These are phyloP conservation scores for Petrolisthes manimaculis DNA, from an alignment of 2,888 invertebrate species.

Conservation along the genomic window DNA sequence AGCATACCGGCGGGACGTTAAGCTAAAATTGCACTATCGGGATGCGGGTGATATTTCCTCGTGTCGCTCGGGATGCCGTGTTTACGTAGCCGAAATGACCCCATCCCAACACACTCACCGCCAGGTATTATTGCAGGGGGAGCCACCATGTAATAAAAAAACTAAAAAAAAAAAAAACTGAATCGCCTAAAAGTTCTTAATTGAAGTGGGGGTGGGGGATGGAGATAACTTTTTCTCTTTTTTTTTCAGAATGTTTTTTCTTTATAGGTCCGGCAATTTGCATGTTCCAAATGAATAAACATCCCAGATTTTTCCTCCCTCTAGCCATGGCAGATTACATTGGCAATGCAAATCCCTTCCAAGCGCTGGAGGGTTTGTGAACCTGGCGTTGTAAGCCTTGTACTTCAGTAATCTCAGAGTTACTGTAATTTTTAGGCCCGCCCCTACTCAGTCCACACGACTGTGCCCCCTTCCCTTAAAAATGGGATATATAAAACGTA, in stretches of 20 bases:
- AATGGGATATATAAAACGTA: too few species aligned
- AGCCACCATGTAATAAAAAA: neutral
- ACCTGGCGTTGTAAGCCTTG: conserved; percentile 13
- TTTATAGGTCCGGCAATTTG: conserved; percentile 54
- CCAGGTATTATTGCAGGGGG: conserved; percentile 1
- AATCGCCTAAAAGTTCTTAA: conserved; percentile 52
- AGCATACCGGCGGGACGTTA: neutral
- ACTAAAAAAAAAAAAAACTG: conserved; percentile 35
- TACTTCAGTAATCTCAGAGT: too few species aligned
- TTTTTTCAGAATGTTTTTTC: neutral
- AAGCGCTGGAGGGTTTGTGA: conserved; percentile 35
- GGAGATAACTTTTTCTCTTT: neutral
- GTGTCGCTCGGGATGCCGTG: conserved; percentile 12
- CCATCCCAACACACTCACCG: neutral
- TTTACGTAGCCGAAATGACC: conserved; percentile 7
- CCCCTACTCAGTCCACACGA: too few species aligned
- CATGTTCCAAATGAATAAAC: conserved; percentile 58
- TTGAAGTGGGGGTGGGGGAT: conserved; percentile 42
- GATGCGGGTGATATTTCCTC: conserved; percentile 1
- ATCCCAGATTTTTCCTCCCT: conserved; percentile 43
- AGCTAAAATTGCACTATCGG: conserved; percentile 2
- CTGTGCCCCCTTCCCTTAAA: too few species aligned
- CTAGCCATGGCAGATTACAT: conserved; percentile 58
- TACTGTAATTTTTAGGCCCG: too few species aligned
- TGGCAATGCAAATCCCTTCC: conserved; percentile 57